Percentiles rank a stretch among this genome's conserved stretches.
These are phyloP conservation scores for Sphaerophoria taeniata DNA, from an alignment of 2,888 invertebrate species.

Conservation along the genomic window DNA sequence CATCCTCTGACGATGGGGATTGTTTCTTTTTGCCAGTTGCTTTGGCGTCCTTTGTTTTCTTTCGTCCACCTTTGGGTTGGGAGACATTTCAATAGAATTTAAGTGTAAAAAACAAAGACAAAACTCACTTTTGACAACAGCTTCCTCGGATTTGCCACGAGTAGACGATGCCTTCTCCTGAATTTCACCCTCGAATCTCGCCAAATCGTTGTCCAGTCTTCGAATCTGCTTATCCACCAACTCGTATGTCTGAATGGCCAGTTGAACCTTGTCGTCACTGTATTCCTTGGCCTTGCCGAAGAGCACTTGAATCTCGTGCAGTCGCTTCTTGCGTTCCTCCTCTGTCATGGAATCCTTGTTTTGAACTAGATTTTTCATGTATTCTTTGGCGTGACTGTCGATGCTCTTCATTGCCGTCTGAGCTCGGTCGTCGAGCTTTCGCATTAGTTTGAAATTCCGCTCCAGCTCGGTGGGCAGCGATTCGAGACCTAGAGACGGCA, in stretches of 20 bases:
- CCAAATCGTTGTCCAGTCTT: slow-evolving; percentile 96
- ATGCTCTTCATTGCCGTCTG: slow-evolving; percentile 96
- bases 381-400: slow-evolving; percentile 87
- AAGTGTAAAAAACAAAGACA: not conserved
- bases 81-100: not conserved
- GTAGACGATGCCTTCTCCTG: slow-evolving; percentile 95
- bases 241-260: slow-evolving; percentile 99
- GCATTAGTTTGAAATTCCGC: slow-evolving; percentile 97
- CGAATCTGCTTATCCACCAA: slow-evolving; percentile 98
- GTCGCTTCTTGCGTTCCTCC: slow-evolving; percentile 92
- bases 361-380: slow-evolving; percentile 80
- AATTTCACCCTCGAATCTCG: slow-evolving; percentile 97
- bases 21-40: slow-evolving; percentile 86
- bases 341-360: slow-evolving; percentile 79
- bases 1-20: slow-evolving; percentile 82
- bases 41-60: slow-evolving; percentile 87
- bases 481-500: slow-evolving; percentile 88
- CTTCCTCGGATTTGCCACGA: slow-evolving; percentile 87
- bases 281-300: slow-evolving; percentile 98
- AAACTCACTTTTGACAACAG: slow-evolving; percentile 84
- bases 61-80: slow-evolving; percentile 83
- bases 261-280: slow-evolving; percentile 98
- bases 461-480: slow-evolving; percentile 97
- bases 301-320: slow-evolving; percentile 91
- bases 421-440: slow-evolving; percentile 96